A percentile compares a stretch with the other conserved stretches of the same genome.
Conservation (phyloP, 2,113 vertebrate genomes). For the Otis tarda region DNA sequence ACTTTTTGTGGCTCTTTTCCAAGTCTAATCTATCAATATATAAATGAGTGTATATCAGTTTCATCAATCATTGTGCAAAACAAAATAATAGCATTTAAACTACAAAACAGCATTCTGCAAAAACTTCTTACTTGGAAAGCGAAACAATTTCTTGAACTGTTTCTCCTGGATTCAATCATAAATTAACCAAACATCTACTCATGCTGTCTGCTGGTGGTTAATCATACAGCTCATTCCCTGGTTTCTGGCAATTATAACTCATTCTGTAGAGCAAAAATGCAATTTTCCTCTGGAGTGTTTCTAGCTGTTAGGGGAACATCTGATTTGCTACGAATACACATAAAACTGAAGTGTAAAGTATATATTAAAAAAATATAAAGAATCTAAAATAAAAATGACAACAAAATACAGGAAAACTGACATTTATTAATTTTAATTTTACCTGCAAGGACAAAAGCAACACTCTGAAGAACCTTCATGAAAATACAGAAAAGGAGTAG, state of each 20-base stretch:
- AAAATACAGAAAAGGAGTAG: background rate
- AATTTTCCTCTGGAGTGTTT: conserved; percentile 46
- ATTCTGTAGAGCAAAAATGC: conserved; percentile 70
- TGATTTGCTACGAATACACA: background rate
- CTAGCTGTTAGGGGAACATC: conserved; percentile 29
- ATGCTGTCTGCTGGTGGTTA: conserved; percentile 75
- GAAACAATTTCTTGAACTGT: conserved; percentile 1
- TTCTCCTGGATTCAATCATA: conserved; percentile 67
- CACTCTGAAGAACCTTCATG: background rate
- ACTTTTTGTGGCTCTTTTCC: background rate
- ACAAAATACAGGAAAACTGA: background rate
- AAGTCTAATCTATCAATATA: background rate
- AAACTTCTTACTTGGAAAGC: background rate
- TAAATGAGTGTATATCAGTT: background rate
- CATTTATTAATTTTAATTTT: background rate
- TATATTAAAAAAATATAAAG: background rate
- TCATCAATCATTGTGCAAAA: background rate
- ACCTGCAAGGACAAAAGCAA: background rate
- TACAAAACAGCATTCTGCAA: background rate
- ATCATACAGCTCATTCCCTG: conserved; percentile 71
- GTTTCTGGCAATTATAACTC: conserved; percentile 68
- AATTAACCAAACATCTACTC: conserved; percentile 66
- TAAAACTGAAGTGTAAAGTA: background rate
- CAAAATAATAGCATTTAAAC: background rate
- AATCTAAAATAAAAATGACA: background rate